Base-by-base conservation (phyloP, 2,888 invertebrate species). In the Taphrorychus bicolor region DNA sequence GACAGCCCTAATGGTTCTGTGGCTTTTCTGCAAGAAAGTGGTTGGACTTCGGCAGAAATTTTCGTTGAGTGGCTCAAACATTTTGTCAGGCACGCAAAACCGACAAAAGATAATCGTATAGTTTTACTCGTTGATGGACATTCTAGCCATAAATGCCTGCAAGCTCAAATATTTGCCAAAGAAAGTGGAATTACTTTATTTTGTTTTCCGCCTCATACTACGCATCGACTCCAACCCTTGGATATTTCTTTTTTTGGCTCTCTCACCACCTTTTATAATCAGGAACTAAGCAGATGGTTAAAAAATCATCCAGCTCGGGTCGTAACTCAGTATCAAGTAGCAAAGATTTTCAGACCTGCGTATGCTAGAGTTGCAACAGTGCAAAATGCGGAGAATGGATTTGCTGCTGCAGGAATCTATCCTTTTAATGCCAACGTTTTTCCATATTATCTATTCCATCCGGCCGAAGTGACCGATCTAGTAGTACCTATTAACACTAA, bases 11-110 rank as follows among this genome's bases (percentile, higher is more conserved):
- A 78, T 16, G 73, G 76, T 24, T 58, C 75, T 4, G 70, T 81
- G 14, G 71, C 73, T 45, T 75, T 62, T 59, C 16, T 5, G 23
- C 56, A 56, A 19, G 56, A 32, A 32, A 7, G 14, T 40, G 1
- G 54, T 2, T 54, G 4, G 56, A 56, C 32, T 16, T 24, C 56
- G 5, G 18, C 18, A 11, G 56, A 78, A 76, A 59, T 72, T 79
- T 21, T 80, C 80, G 19, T 79, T 80, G n/a, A 80, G 40, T 61
- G 59, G 59, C 18, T 51, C n/a, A 49, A 68, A 17, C 76, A 79
- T 66, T 76, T 78, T 63, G 71, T 77, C 21, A 59, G 70, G 16
- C 73, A 77, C 60, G 74, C 73, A 14, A 76, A 75, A 66, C 62
- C 77, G 18, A 70, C 72, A 21, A 62, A 61, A 59, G 73, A 75